A percentile compares a stretch with the other conserved stretches of the same genome.
These are phyloP conservation scores for Amphiduros pacificus DNA, from an alignment of 2,888 invertebrate species.

Conservation along the genomic window DNA sequence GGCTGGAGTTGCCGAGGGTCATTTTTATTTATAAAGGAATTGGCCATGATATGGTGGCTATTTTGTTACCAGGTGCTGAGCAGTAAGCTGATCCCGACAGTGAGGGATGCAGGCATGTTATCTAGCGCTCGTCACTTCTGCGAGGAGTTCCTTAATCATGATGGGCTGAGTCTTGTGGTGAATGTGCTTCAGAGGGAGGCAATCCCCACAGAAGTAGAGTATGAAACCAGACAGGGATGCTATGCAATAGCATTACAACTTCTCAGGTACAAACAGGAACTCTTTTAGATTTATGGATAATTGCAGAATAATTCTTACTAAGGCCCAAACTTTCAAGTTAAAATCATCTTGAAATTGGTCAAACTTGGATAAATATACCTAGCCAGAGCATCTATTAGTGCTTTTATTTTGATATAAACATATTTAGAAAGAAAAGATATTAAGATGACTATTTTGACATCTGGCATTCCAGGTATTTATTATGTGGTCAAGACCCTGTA, in stretches of 20 bases:
- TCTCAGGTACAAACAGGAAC: constrained; percentile 58
- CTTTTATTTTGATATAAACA: background rate
- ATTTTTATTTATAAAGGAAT: too few relatives aligned
- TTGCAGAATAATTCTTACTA: too few relatives aligned
- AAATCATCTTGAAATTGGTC: background rate
- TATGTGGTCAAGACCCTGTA: constrained; percentile 58
- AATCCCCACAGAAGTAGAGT: constrained; percentile 59
- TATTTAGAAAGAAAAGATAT: background rate
- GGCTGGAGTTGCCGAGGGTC: too few relatives aligned
- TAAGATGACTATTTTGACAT: background rate
- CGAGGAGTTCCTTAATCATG: constrained; percentile 59
- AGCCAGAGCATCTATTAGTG: background rate
- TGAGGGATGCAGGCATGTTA: constrained; percentile 48
- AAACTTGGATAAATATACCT: background rate
- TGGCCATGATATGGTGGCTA: too few relatives aligned
- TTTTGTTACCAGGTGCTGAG: constrained; percentile 55
- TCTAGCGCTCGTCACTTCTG: constrained; percentile 55
- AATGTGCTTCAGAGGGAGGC: constrained; percentile 60
- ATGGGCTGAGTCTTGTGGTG: constrained; percentile 60
- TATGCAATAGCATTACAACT: constrained; percentile 60
- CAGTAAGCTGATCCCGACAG: constrained; percentile 60
- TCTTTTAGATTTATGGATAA: too few relatives aligned
- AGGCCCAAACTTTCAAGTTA: too few relatives aligned
- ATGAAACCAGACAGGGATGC: constrained; percentile 60
- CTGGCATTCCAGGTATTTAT: constrained; percentile 46